Base-by-base conservation (phyloP, 2,113 vertebrate species). In the Embiotoca jacksoni region DNA sequence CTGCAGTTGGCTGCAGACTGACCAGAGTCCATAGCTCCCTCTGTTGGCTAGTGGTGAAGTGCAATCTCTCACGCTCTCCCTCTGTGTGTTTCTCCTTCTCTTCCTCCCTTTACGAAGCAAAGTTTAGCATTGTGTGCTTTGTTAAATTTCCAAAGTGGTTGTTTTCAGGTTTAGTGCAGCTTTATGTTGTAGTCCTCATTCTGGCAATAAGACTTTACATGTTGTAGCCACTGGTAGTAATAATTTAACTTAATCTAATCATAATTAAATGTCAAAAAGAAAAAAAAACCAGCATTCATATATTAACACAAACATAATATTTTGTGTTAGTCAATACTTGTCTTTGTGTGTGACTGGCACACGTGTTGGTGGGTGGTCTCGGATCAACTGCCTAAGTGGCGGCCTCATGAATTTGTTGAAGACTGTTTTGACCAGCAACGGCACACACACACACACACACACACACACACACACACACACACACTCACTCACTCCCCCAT, bases 1-100 rank as follows among this genome's bases (percentile, higher is more conserved):
- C 57, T 72, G 78, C 54, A 56, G 63, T 37, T 75, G 63, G 79
- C 59, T 82, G 15, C 15, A 65, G 78, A 75, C 54, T 88, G 92
- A 88, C 85, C 88, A 89, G 92, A 88, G 88, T 64, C 86, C 88
- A 91, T 57, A 93, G 92, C 91, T 75, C 92, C 92, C 91, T 93
- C 92, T 93, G 91, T 92, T 92, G 90, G 90, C 71, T 41, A 58
- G 15, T 47, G 52, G 46, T 70, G 81, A 91, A 87, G 56, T 85
- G 57, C 86, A 89, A 15, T 70, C 67, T 70, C 66, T 68, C 13
- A 11, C 32, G 3, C 47, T 31, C 75, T 62, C 66, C 11, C 16
- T 14, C 65, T 47, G 37, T 78, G 59, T 3, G 7, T 32, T 49
- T 63, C 60, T 68, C 7, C n/a, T 5, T 63, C 52, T 80, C 67